A percentile compares a stretch with the other conserved stretches of the same genome.
phyloP scores from a whole-genome alignment of 2,888 invertebrate genomes.

The Meteorus colon region DNA sequence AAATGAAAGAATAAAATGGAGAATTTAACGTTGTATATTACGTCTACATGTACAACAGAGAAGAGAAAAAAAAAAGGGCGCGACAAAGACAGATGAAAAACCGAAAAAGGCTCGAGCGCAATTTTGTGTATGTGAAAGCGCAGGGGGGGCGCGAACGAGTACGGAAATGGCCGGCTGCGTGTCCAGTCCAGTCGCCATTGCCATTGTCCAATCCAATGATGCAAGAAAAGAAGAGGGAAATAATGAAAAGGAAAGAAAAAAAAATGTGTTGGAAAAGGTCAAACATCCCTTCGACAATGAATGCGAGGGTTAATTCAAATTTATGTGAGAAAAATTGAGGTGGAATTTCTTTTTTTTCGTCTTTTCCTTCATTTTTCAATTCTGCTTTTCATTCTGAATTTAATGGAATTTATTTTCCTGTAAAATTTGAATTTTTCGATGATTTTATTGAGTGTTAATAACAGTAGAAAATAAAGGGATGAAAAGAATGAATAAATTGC shows the following conservation, averaged over 20 bases:
- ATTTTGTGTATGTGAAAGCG: background rate
- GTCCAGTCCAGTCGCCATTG: background rate
- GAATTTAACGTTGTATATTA: background rate
- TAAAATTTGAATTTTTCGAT: too few relatives aligned
- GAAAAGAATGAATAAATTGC: too few relatives aligned
- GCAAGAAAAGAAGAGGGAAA: background rate
- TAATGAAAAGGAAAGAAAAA: background rate
- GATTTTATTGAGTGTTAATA: too few relatives aligned
- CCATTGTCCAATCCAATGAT: conserved; percentile 11
- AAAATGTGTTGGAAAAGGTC: background rate
- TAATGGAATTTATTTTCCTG: too few relatives aligned
- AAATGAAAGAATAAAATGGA: conserved; percentile 7
- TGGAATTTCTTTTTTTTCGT: too few relatives aligned
- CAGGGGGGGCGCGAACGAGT: background rate
- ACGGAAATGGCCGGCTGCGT: background rate
- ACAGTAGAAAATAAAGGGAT: too few relatives aligned
- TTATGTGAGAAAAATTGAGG: conserved; percentile 1
- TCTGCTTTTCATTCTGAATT: too few relatives aligned
- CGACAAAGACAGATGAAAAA: background rate
- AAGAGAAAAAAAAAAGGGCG: too few relatives aligned
- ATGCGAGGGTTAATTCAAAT: conserved; percentile 6
- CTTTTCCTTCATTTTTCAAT: too few relatives aligned
- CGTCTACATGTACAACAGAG: background rate
- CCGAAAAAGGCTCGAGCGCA: background rate
- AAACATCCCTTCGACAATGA: conserved; percentile 1